These are phyloP conservation scores for Kryptolebias marmoratus DNA, from an alignment of 2,113 vertebrate species.

Conservation along the genomic window DNA sequence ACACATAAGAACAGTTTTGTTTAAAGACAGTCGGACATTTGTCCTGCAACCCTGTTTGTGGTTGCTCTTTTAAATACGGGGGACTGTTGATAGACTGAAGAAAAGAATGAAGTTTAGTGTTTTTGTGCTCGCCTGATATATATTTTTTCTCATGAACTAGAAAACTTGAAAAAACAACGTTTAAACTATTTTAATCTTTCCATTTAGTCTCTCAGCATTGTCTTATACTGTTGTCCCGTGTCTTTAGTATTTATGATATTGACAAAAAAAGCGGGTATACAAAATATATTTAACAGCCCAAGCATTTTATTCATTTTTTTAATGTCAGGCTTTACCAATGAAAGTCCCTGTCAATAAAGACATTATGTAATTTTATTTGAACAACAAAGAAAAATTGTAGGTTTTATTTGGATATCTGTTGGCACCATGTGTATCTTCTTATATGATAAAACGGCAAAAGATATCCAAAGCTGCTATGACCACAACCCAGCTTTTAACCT, in stretches of 20 bases:
- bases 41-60: conserved; percentile 69
- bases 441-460: conserved; percentile 69
- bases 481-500: conserved; percentile 93
- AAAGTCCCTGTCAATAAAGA: conserved; percentile 89
- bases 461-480: conserved; percentile 97
- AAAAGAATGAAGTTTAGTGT: conserved; percentile 73
- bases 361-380: conserved; percentile 86
- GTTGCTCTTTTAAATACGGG: conserved; percentile 66
- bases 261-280: conserved; percentile 97
- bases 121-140: conserved; percentile 80
- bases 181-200: conserved; percentile 91
- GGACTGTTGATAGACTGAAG: conserved; percentile 60
- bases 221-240: conserved; percentile 90
- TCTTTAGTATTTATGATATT: conserved; percentile 98
- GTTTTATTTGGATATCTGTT: conserved; percentile 81
- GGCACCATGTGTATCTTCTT: conserved; percentile 67
- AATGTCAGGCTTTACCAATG: conserved; percentile 90
- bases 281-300: conserved; percentile 91
- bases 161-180: conserved; percentile 88
- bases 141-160: conserved; percentile 85
- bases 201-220: conserved; percentile 86
- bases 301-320: conserved; percentile 89
- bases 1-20: conserved; percentile 62
- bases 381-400: conserved; percentile 77
- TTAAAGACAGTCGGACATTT: conserved; percentile 73